Base-by-base conservation (phyloP, 2,888 invertebrate genomes). In the Drosophila birchii region DNA sequence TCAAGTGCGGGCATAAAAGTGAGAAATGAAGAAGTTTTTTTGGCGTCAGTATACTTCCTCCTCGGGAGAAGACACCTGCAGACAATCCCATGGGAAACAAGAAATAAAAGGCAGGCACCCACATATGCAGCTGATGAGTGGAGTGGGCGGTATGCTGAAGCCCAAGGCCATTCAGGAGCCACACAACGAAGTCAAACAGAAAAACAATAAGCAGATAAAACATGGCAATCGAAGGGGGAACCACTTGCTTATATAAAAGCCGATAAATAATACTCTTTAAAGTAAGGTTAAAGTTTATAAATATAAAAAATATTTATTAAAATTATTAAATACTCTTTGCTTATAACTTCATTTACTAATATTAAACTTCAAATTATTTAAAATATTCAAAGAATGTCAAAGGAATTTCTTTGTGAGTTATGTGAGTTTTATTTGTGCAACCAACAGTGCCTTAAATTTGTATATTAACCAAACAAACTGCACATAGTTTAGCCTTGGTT, bases 61-160 rank as follows among this genome's bases (percentile, higher is more conserved):
- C 67, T 66, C 68, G 41, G 53, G 59, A 51, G 45, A 41, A n/a
- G 39, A 82, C 83, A 82, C 76, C 86, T 82, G 76, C 53, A 47
- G 68, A 49, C 29, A 57, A 36, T 56, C 75, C 53, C 63, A 64
- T 29, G 43, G 9, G 36, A 43, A 23, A 34, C 51, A 16, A 36
- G 18, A 3, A 49, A 16, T 14, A 23, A 41, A 34, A n/a, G 11
- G 5, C 23, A 32, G 20, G 20, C 60, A 20, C 32, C 32, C 63
- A 66, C 64, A 66, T 51, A 63, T 49, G 64, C 51, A 43, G 43
- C 26, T 5, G 43, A 23, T 5, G 43, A 23, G 20, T 29, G 26
- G n/a, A n/a, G 18, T 1, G 18, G 18, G 29, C 29, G 16, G 26
- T 23, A 36, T 23, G 6, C 20, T 23, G 5, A 1, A 16, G 64